Evolutionary conservation across 2,113 vertebrate species (phyloP).

Genomic region (Heterotilapia buettikoferi): DNA sequence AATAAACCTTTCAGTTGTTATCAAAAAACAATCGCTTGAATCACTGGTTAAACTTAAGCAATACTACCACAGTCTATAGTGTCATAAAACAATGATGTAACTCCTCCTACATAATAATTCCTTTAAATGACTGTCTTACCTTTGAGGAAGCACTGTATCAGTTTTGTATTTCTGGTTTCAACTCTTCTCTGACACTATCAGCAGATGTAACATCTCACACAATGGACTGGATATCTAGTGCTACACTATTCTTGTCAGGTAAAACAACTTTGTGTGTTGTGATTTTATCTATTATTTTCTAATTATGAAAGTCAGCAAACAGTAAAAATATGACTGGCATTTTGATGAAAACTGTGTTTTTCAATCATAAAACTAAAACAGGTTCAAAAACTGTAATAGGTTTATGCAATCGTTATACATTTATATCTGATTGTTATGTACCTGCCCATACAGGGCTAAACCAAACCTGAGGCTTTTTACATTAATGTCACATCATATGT

Average conservation of each 20-base stretch:
- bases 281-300: neutral
- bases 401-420: neutral
- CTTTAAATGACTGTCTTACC: neutral
- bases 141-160: neutral
- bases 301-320: neutral
- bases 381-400: neutral
- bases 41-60: neutral
- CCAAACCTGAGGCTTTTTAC: neutral
- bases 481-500: neutral
- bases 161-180: neutral
- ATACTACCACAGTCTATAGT: neutral
- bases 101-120: conserved; percentile 20
- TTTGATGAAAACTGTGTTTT: neutral
- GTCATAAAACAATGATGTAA: neutral
- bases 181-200: neutral
- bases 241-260: neutral
- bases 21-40: neutral
- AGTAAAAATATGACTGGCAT: neutral
- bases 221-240: neutral
- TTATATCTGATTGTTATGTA: neutral
- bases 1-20: neutral
- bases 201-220: neutral
- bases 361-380: neutral
- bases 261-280: neutral
- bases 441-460: neutral